A percentile compares a stretch with the other conserved stretches of the same genome.
phyloP scores from a whole-genome alignment of 2,888 invertebrate genomes.

The Flabesymbios commensalis region DNA sequence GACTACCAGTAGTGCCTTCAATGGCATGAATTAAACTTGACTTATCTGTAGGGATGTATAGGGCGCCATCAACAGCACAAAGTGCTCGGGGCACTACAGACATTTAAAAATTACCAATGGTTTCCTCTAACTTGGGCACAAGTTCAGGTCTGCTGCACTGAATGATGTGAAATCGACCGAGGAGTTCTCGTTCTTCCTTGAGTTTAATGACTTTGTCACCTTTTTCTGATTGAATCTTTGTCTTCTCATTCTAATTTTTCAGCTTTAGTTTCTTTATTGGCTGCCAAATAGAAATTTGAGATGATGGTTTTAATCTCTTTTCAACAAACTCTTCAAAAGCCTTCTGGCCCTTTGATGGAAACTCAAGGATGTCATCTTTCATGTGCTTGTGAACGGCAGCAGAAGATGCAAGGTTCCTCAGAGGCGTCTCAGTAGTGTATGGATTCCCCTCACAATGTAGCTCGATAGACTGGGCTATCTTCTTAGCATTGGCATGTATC shows the following conservation, averaged over 20 bases:
- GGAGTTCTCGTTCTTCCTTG: not conserved
- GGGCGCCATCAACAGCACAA: too few relatives aligned
- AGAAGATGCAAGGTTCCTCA: conserved; percentile 8
- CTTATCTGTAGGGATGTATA: too few relatives aligned
- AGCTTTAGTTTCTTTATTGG: conserved; percentile 3
- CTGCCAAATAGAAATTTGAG: conserved; percentile 2
- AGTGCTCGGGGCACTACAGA: too few relatives aligned
- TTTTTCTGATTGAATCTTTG: not conserved
- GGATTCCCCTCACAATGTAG: conserved; percentile 6
- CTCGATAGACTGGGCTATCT: not conserved
- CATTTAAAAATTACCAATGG: too few relatives aligned
- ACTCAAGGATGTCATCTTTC: conserved; percentile 8
- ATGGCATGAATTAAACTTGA: too few relatives aligned
- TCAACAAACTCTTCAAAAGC: conserved; percentile 9
- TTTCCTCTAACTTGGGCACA: too few relatives aligned
- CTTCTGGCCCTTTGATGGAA: conserved; percentile 10
- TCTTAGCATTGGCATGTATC: not conserved
- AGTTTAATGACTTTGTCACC: not conserved
- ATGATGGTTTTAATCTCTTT: not conserved
- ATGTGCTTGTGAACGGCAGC: not conserved
- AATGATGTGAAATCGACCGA: not conserved
- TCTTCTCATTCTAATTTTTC: not conserved
- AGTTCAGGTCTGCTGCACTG: too few relatives aligned
- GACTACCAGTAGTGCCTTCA: too few relatives aligned
- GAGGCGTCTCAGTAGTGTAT: not conserved